Percentiles rank a stretch among this genome's conserved stretches.
Conservation (phyloP, 2,888 invertebrate genomes). For the Suillia variegata region DNA sequence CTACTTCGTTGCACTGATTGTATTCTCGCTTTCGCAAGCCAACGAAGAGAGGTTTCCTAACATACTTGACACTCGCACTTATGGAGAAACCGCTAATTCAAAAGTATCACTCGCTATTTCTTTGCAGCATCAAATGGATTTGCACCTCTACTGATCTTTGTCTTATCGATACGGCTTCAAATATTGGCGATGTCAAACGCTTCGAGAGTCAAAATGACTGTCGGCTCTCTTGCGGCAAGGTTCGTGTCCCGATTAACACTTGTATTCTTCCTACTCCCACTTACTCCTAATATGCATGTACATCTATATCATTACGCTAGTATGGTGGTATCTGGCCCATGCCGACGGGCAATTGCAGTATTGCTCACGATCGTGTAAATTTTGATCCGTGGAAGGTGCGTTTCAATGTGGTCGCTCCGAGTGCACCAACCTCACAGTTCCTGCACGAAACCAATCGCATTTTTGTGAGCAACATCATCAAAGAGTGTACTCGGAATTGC, state of each 20-base stretch:
- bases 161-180: slow-evolving; percentile 35
- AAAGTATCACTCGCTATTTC: too few species aligned
- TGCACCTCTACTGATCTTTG: slow-evolving; percentile 46
- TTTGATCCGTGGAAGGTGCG: slow-evolving; percentile 66
- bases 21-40: neutral
- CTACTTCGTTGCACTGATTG: neutral
- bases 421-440: slow-evolving; percentile 62
- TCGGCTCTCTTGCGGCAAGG: slow-evolving; percentile 71
- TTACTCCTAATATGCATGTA: too few species aligned
- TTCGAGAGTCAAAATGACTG: slow-evolving; percentile 67
- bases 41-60: neutral
- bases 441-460: slow-evolving; percentile 65
- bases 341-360: slow-evolving; percentile 65
- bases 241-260: too few species aligned
- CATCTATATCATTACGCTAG: too few species aligned
- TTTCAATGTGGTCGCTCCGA: slow-evolving; percentile 64
- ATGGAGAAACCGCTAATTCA: too few species aligned
- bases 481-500: slow-evolving; percentile 67
- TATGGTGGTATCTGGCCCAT: slow-evolving; percentile 75
- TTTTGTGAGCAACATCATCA: slow-evolving; percentile 65
- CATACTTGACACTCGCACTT: neutral
- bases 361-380: slow-evolving; percentile 60
- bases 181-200: slow-evolving; percentile 33
- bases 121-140: slow-evolving; percentile 40
- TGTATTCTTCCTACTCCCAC: too few species aligned